Base-by-base conservation (phyloP, 92 coral and sea anemone species). In the Siderastrea siderea region DNA sequence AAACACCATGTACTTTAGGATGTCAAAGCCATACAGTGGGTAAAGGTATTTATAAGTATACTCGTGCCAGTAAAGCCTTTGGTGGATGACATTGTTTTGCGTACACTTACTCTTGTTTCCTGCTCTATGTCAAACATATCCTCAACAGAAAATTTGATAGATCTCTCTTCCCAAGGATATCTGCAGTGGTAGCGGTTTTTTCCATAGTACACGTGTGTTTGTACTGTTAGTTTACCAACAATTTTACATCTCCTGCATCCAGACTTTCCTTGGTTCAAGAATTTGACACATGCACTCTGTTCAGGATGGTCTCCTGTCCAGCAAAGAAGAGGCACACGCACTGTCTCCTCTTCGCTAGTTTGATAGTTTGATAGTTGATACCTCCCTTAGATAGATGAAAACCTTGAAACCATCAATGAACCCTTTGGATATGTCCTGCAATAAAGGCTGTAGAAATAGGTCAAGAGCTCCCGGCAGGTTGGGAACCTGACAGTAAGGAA, bases 211-310 rank as follows among this genome's bases (percentile, higher is more conserved):
- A 74, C 86, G 91, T 64, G 16, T 47, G 59, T 63, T 91, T 74
- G 85, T 72, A 48, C 82, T 68, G 57, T 81, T 57, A 64, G 84
- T 67, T 48, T 47, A 71, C 93, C 96, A 77, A 71, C 44, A 6
- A 90, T 4, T 78, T 83, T 90, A 54, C 96, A 93, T 64, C 93
- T 77, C 38, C 96, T 83, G 83, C 96, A 93, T 68, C 86, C 93
- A 90, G 86, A 81, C 66, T 82, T 93, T 4, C 93, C 92, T 61
- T 90, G 92, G 55, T 90, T 88, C 26, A 88, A 51, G 38, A 91
- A 80, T 49, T 91, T 91, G 47, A 94, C 93, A 45, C 85, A 17
- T 47, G 88, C 93, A 71, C 96, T 91, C 58, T 88, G 93, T 5
- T 86, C 95, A 38, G 92, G 95, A 61, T 83, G 92, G 68, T 88